Evolutionary conservation across 2,797 vertebrate species (phyloP).

Genomic region (Masticophis lateralis): DNA sequence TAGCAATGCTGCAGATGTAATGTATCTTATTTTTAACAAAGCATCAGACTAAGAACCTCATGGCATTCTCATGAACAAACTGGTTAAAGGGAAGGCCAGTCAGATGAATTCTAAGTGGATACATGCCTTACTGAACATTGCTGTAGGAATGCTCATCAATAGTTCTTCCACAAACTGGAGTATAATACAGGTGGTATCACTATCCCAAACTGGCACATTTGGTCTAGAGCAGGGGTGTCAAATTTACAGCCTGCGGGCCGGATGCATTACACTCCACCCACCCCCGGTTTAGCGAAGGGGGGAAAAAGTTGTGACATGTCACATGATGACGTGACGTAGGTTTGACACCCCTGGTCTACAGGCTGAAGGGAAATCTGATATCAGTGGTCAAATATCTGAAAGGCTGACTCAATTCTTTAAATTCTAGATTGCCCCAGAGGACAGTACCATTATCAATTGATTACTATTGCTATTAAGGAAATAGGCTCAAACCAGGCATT

Average conservation of each 20-base stretch:
- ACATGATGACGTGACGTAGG: no score
- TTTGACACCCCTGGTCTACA: background rate
- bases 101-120: background rate
- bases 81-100: background rate
- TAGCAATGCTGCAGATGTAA: background rate
- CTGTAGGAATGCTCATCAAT: background rate
- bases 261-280: no score
- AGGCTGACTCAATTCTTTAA: background rate
- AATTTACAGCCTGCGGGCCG: no score
- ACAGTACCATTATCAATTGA: background rate
- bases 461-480: background rate
- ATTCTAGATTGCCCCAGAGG: background rate
- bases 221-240: background rate
- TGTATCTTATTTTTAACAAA: background rate
- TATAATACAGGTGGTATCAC: background rate
- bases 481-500: background rate
- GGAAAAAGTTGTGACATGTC: accelerated
- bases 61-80: background rate
- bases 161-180: background rate
- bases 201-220: background rate
- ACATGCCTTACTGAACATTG: background rate
- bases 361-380: background rate
- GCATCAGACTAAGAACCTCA: background rate
- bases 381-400: background rate
- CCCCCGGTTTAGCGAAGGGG: no score